Evolutionary conservation across 2,113 vertebrate genomes (phyloP).

Genomic region (Galeopterus variegatus): DNA sequence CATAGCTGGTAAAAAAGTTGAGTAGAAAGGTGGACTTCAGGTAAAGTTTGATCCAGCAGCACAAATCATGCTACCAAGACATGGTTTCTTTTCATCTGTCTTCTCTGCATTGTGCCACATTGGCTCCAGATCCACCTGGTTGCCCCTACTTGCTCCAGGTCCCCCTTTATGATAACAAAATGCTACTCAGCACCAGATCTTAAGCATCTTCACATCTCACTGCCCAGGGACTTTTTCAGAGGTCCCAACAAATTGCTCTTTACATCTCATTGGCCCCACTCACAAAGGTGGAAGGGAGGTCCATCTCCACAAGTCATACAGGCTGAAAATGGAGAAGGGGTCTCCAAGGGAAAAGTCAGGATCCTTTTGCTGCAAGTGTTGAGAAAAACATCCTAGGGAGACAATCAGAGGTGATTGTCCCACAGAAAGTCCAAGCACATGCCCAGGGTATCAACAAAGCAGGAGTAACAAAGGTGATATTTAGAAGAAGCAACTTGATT

Average conservation of each 20-base stretch:
- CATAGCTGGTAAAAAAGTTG: background rate
- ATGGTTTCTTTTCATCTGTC: constrained; percentile 45
- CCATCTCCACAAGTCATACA: background rate
- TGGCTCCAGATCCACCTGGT: background rate
- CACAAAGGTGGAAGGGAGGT: background rate
- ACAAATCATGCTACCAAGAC: background rate
- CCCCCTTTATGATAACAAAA: background rate
- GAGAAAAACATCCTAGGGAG: background rate
- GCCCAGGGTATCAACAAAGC: background rate
- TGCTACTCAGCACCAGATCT: background rate
- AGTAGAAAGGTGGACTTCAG: constrained; percentile 45
- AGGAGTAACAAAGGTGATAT: background rate
- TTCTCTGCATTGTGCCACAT: background rate
- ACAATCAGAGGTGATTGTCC: background rate
- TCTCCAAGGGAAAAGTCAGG: background rate
- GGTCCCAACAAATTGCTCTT: background rate
- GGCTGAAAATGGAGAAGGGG: background rate
- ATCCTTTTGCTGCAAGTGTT: background rate
- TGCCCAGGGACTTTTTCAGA: background rate
- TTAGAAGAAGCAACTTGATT: background rate
- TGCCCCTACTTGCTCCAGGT: background rate
- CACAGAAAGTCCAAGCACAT: background rate
- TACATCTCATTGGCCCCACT: background rate
- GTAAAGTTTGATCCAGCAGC: constrained; percentile 50
- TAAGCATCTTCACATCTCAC: background rate